Base-by-base conservation (phyloP, 1,140 invertebrate species). In the Drosophila pachea region DNA sequence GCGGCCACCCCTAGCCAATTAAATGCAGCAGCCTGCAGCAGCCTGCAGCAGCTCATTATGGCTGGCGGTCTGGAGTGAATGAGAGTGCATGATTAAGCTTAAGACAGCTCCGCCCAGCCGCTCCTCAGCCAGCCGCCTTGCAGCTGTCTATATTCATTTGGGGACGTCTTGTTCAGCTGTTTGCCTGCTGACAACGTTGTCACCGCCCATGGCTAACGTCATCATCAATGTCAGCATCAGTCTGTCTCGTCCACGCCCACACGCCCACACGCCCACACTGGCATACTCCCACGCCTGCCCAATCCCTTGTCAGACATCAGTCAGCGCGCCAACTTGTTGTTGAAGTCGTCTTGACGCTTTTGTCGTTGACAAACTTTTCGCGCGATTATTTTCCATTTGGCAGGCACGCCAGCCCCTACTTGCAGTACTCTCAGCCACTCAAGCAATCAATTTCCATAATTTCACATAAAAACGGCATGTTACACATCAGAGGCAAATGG, bases 391-490 rank as follows among this genome's bases (percentile, higher is more conserved):
- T 72, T 45, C 32, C 73, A 35, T 35, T 14, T n/a, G 8, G 9
- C 35, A 32, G 7, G 16, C 16, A 12, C 12, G 9, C 40, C 6
- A 36, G 31, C 36, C 36, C 50, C 40, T n/a, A 12, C 40, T 12
- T 0, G 6, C 35, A 7, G 35, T 9, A 12, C 40, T 35, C 43
- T 36, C 53, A 62, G 36, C 54, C 61, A 77, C 50, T 72, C 69
- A 22, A 66, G 73, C 76, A 82, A 83, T 83, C 79, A 84, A 83
- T 83, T 83, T 78, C 79, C 79, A 84, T 83, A 84, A 84, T 77
- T 83, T 83, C 68, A 70, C 79, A 73, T 83, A 79, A 84, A 84
- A 75, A 66, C 79, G 48, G 79, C 78, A 78, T 83, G 79, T 79
- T 75, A 63, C 79, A 55, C 55, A 67, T 50, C 56, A 55, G 42